phyloP scores from a whole-genome alignment of 2,888 invertebrate genomes.

The Deroplatys truncata region DNA sequence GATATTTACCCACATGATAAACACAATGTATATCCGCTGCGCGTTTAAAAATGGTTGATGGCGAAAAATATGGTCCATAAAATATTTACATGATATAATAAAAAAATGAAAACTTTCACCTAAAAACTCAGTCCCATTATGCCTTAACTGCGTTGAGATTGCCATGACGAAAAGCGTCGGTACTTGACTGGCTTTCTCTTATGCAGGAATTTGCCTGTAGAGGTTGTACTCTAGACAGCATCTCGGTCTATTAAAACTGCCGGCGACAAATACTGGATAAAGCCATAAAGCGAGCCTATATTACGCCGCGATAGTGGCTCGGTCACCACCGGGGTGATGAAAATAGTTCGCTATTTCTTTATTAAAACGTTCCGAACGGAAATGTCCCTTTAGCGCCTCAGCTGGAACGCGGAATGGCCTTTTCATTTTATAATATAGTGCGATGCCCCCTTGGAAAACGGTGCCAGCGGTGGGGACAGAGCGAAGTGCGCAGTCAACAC shows the following conservation, averaged over 20 bases:
- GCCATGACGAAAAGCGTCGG: background rate
- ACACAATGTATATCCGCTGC: too few species aligned
- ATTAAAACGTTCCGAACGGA: conserved; percentile 10
- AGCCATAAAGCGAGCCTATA: conserved; percentile 14
- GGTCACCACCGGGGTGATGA: background rate
- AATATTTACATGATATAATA: too few species aligned
- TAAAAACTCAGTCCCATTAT: too few species aligned
- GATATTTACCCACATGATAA: too few species aligned
- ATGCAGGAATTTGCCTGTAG: background rate
- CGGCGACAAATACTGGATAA: background rate
- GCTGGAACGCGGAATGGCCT: conserved; percentile 11
- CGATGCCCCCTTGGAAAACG: background rate
- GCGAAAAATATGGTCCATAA: too few species aligned
- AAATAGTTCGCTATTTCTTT: conserved; percentile 18
- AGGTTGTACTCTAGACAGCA: background rate
- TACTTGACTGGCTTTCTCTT: background rate
- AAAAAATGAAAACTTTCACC: too few species aligned
- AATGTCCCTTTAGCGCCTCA: background rate
- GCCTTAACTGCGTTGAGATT: background rate
- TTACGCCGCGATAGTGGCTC: background rate
- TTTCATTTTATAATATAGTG: conserved; percentile 14
- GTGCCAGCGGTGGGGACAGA: background rate
- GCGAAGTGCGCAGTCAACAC: background rate
- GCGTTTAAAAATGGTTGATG: too few species aligned
- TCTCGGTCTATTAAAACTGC: conserved; percentile 7